phyloP scores from a whole-genome alignment of 2,113 vertebrate species.

The Procavia capensis region DNA sequence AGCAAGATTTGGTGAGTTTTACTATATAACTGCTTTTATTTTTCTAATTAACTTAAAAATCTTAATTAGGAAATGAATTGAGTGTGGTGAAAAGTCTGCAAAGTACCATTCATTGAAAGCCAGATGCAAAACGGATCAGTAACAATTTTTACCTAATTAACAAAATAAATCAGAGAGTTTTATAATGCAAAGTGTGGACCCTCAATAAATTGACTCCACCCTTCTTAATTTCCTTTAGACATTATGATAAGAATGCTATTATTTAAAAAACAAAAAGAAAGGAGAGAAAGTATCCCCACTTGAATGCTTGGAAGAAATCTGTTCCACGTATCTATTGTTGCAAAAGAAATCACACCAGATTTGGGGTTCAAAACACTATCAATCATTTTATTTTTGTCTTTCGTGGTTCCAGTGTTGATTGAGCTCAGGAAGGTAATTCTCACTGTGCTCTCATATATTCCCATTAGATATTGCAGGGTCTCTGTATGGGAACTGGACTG shows the following conservation, averaged over 20 bases:
- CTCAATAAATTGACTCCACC: background rate
- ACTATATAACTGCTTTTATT: conserved; percentile 67
- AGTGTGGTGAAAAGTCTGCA: conserved; percentile 15
- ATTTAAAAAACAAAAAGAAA: no score
- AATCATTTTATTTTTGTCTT: background rate
- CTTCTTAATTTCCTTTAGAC: background rate
- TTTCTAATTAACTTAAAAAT: conserved; percentile 68
- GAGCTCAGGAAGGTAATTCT: background rate
- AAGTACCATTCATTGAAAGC: conserved; percentile 43
- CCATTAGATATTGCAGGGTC: accelerated
- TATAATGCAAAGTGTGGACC: background rate
- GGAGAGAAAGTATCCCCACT: accelerated
- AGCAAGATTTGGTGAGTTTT: no score
- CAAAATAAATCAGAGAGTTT: conserved; percentile 60
- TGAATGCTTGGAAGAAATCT: background rate
- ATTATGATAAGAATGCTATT: background rate
- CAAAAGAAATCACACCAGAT: background rate
- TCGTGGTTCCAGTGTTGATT: background rate
- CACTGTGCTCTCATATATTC: background rate
- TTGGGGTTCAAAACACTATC: background rate
- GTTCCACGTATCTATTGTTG: background rate
- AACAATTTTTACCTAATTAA: conserved; percentile 36
- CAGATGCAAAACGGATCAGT: conserved; percentile 2
- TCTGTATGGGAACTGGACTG: background rate
- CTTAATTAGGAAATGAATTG: conserved; percentile 58